Evolutionary conservation across 2,797 vertebrate species (phyloP), one percentile per base, ranked within the genome.

Genomic region (Bradypodion ventrale): DNA sequence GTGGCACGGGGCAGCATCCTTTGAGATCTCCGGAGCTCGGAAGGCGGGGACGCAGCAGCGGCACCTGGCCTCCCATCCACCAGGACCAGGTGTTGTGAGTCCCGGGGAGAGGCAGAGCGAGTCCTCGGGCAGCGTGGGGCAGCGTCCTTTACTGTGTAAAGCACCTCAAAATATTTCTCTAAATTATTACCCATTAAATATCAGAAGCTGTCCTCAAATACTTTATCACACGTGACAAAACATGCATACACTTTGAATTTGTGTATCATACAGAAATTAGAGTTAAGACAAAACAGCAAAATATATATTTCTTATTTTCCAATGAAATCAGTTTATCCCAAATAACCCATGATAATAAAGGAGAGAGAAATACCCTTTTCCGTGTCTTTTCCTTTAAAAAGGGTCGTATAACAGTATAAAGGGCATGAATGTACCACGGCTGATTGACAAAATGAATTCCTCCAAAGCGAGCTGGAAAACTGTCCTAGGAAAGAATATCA

Each of bases 361-460:
- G 83, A 60, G 72, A 89, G 7, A 85, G 94, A 49, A 52, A 77
- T 94, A 99, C 98, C 98, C 98, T 97, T 96, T 99, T 99, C 88
- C 98, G 96, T 90, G 98, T 99, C 95, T 99, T 99, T 96, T 99
- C 98, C 90, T 99, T 99, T 85, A 99, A 96, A 94, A 99, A 99
- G 77, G 98, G 98, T 12, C 98, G 94, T 87, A 99, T 99, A 90
- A 99, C 98, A 27, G 98, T 99, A 95, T 99, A 99, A 42, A 99
- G 95, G 44, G 98, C 98, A 76, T 99, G 98, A 93, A 99, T 99
- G 93, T 99, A 99, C 98, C 98, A 99, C 0, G 98, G 98, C 89
- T 99, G 98, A 93, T 99, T 99, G 93, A 99, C 98, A 79, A 99
- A 99, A 96, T 99, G 98, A 95, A 99, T 99, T 84, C 98, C 98